Evolutionary conservation across 2,888 invertebrate species (phyloP), one percentile per base, ranked within the genome.

Genomic region (Drosophila conformis): DNA sequence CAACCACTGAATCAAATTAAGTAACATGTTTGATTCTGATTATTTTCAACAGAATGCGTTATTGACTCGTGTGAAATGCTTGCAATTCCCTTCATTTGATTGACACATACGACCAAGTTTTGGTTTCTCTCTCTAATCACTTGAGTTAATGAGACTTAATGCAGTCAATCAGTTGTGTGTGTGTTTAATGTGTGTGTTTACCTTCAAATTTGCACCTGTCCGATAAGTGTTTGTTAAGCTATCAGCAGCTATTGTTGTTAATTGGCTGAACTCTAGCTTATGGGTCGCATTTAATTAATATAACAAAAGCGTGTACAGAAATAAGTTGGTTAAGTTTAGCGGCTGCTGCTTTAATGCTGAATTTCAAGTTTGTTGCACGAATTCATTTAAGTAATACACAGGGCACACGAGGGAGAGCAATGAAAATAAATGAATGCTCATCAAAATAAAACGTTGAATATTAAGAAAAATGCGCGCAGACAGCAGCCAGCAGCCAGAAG

Each of bases 381-480:
- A 76, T 79, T 84, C 74, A 73, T 76, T 74, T 81, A 71, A 76
- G 69, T 74, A 72, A 63, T 54, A 67, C 40, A 42, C 40, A 66
- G 51, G 62, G 36, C 57, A 18, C 36, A 54, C 38, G 33, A 40
- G 15, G 7, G 60, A 48, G 61, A 64, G 83, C 84, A 88, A 87
- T 89, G 87, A 83, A 89, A 89, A 90, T 87, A 90, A 90, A 87
- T 88, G 87, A 80, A 78, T 64, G 62, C 75, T 71, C 89, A 88
- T 87, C 89, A 90, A 82, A 90, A 88, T 88, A 88, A 90, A 90
- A 73, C 76, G 89, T 64, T 81, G 74, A 88, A 88, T 90, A 89
- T 90, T 86, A 88, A 88, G 88, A 88, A 90, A 87, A 87, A 88
- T 86, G 81, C 73, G 61, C 35, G 40, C 27, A 51, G 62, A 63